phyloP scores from a whole-genome alignment of 2,797 vertebrate species.

The Sebastes itinus region DNA sequence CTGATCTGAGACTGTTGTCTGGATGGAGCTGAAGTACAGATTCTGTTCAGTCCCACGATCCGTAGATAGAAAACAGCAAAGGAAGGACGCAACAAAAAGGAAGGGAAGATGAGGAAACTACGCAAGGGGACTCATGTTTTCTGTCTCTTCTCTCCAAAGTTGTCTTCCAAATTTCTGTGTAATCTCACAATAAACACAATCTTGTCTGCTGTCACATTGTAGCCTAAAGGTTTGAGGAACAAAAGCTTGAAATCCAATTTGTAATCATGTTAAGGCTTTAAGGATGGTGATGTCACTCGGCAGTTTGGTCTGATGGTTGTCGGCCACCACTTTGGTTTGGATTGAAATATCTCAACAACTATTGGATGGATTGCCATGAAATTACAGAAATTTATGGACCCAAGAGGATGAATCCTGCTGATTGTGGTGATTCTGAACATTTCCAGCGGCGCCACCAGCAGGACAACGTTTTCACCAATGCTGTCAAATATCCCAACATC shows the following conservation, averaged over 20 bases:
- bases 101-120: not conserved
- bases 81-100: not conserved
- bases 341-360: not conserved
- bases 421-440: not conserved
- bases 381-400: not conserved
- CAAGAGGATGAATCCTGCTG: not conserved
- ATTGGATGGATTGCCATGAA: not conserved
- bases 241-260: not conserved
- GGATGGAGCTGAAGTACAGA: conserved; percentile 14
- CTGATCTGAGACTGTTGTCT: not conserved
- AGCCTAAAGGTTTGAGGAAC: not conserved
- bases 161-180: not conserved
- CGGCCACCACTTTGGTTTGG: not conserved
- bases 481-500: not conserved
- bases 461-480: not conserved
- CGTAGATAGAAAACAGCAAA: not conserved
- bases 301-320: no score
- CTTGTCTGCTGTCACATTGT: not conserved
- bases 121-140: not conserved
- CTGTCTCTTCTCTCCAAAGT: not conserved
- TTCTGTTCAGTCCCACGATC: not conserved
- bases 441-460: not conserved
- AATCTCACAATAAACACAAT: not conserved
- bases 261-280: not conserved
- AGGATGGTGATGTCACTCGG: not conserved